phyloP scores from a whole-genome alignment of 2,113 vertebrate species.

The Empidonax alnorum region DNA sequence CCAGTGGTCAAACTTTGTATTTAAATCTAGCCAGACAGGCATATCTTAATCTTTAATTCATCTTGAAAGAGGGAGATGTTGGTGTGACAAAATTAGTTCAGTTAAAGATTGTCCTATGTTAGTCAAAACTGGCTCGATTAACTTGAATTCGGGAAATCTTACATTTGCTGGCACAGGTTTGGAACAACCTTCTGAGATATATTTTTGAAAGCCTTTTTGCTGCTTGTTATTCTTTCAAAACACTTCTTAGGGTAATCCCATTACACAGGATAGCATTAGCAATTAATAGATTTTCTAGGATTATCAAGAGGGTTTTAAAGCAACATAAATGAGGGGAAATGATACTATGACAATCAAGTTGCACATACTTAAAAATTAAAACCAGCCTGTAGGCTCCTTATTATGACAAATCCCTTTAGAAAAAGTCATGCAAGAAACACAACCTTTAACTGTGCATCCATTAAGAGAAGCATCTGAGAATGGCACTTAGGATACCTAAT shows the following conservation, averaged over 20 bases:
- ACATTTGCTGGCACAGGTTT: background rate
- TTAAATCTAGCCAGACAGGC: rapidly evolving
- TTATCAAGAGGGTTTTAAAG: conserved; percentile 36
- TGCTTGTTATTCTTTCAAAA: conserved; percentile 12
- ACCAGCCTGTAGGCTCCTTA: background rate
- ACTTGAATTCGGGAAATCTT: background rate
- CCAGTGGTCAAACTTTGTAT: background rate
- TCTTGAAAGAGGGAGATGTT: background rate
- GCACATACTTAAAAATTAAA: conserved; percentile 14
- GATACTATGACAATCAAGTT: conserved; percentile 10
- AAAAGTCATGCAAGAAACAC: background rate
- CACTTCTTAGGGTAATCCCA: conserved; percentile 7
- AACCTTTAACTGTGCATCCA: background rate
- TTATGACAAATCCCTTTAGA: conserved; percentile 13
- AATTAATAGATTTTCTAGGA: conserved; percentile 50
- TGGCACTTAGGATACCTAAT: background rate
- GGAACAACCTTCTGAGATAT: background rate
- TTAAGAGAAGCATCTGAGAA: background rate
- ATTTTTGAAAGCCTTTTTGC: background rate
- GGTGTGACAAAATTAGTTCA: background rate
- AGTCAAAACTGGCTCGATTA: background rate
- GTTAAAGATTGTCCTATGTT: background rate
- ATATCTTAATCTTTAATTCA: background rate
- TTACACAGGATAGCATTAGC: conserved; percentile 9
- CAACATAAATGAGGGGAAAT: conserved; percentile 4